Conservation (phyloP, 2,113 vertebrate species). For the Indicator maculatus region DNA sequence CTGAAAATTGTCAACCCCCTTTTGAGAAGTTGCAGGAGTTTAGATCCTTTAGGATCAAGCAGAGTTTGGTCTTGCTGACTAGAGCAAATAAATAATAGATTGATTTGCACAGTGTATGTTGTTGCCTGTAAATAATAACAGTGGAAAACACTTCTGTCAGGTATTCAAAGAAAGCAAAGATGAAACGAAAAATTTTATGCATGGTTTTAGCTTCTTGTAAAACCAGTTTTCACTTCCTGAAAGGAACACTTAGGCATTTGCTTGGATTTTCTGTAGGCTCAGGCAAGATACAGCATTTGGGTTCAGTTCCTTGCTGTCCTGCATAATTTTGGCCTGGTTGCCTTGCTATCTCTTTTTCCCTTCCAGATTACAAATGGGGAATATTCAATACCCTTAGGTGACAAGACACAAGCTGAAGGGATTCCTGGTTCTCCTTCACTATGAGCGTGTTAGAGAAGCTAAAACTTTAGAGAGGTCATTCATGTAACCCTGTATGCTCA, state of each 20-base stretch:
- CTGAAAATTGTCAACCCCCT: background rate
- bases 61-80: background rate
- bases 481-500: background rate
- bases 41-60: background rate
- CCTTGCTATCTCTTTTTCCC: background rate
- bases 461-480: background rate
- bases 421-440: background rate
- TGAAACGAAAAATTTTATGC: background rate
- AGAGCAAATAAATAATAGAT: background rate
- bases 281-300: background rate
- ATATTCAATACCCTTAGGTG: background rate
- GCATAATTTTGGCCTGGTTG: background rate
- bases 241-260: background rate
- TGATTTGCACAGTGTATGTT: background rate
- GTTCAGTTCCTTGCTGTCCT: background rate
- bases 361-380: background rate
- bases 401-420: background rate
- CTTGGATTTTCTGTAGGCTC: background rate
- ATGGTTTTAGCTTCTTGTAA: background rate
- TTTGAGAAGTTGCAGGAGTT: background rate
- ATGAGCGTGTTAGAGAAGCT: background rate
- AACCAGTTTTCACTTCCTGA: background rate
- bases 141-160: background rate
- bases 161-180: background rate
- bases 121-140: background rate